Evolutionary conservation across 2,888 invertebrate species (phyloP).

Genomic region (Epiblema foenella): DNA sequence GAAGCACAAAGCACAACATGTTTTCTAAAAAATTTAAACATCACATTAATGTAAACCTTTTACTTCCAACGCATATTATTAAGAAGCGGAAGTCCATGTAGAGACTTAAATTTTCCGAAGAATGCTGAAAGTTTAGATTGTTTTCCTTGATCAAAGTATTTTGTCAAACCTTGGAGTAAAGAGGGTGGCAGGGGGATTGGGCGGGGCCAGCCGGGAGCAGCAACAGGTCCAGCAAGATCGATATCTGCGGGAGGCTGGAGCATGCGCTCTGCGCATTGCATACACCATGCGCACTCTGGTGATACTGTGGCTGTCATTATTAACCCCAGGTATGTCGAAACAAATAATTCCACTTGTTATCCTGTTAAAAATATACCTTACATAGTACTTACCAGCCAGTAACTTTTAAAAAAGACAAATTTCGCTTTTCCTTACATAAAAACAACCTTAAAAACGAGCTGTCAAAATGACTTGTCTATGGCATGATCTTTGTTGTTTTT

Average conservation of each 20-base stretch:
- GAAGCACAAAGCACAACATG: no score
- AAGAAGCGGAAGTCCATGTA: slow-evolving; percentile 45
- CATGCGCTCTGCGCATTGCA: slow-evolving; percentile 71
- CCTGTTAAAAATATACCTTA: not conserved
- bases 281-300: slow-evolving; percentile 76
- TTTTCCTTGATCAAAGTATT: slow-evolving; percentile 75
- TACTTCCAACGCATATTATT: slow-evolving; percentile 31
- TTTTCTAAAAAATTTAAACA: slow-evolving; percentile 15
- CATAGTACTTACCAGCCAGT: slow-evolving; percentile 24
- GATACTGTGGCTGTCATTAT: slow-evolving; percentile 71
- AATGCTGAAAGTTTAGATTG: slow-evolving; percentile 79
- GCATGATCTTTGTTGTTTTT: slow-evolving; percentile 49
- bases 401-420: slow-evolving; percentile 35
- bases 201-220: slow-evolving; percentile 65
- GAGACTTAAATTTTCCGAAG: slow-evolving; percentile 74
- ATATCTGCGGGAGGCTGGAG: slow-evolving; percentile 73
- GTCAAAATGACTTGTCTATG: slow-evolving; percentile 59
- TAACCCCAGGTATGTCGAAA: slow-evolving; percentile 75
- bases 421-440: slow-evolving; percentile 36
- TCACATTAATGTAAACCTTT: slow-evolving; percentile 19
- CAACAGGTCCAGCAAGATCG: slow-evolving; percentile 79
- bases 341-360: slow-evolving; percentile 40
- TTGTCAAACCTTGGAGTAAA: slow-evolving; percentile 54
- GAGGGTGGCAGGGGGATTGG: slow-evolving; percentile 52
- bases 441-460: slow-evolving; percentile 47